Percentiles rank a stretch among this genome's conserved stretches.
Conservation (phyloP, 2,888 invertebrate species). For the Pheosia gnoma region DNA sequence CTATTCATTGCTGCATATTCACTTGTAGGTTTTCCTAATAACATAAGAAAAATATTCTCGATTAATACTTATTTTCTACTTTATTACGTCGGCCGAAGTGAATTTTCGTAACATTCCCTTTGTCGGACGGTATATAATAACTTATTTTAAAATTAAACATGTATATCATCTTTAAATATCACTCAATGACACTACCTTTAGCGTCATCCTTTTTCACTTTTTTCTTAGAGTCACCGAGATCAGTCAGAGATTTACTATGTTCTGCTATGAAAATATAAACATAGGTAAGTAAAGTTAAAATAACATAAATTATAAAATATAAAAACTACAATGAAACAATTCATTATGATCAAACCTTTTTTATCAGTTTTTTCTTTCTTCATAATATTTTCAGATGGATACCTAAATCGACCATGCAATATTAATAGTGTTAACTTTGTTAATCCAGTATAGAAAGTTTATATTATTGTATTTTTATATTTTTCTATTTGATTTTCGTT, state of each 20-base stretch:
- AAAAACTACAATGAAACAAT: neutral
- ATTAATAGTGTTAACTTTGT: neutral
- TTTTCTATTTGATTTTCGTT: neutral
- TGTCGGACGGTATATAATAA: too few relatives aligned
- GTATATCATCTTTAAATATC: too few relatives aligned
- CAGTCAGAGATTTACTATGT: constrained; percentile 51
- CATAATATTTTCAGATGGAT: constrained; percentile 11
- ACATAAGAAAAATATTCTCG: neutral
- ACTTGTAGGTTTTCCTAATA: constrained; percentile 58
- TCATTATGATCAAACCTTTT: constrained; percentile 23
- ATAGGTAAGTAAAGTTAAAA: neutral
- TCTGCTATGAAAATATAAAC: constrained; percentile 32
- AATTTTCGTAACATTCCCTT: too few relatives aligned
- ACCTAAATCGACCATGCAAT: constrained; percentile 16
- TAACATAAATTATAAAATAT: too few relatives aligned
- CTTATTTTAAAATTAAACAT: too few relatives aligned
- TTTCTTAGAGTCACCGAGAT: constrained; percentile 61
- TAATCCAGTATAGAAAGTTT: too few relatives aligned
- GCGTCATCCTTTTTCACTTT: constrained; percentile 67
- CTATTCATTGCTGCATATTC: constrained; percentile 62
- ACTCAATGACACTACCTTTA: constrained; percentile 46
- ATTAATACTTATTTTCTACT: too few relatives aligned
- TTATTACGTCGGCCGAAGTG: too few relatives aligned
- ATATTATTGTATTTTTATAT: too few relatives aligned
- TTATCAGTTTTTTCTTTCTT: constrained; percentile 32